A percentile compares a stretch with the other conserved stretches of the same genome.
phyloP scores from a whole-genome alignment of 2,797 vertebrate species.

The Alca torda region DNA sequence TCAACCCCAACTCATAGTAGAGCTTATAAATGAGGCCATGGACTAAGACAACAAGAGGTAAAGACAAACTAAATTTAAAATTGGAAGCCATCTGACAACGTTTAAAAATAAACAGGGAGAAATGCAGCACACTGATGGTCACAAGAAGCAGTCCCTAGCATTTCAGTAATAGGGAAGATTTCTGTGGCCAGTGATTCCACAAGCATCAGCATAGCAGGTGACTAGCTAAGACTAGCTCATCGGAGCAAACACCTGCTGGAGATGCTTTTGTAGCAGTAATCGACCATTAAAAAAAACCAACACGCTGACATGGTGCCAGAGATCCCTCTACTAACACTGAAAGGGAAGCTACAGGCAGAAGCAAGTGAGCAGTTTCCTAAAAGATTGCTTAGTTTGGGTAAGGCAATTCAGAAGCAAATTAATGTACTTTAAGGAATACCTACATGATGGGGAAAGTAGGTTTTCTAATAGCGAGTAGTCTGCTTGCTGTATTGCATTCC shows the following conservation, averaged over 20 bases:
- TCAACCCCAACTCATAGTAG: neutral
- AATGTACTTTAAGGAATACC: neutral
- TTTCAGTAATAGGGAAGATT: neutral
- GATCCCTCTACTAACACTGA: neutral
- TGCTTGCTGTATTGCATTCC: neutral
- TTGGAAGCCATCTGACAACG: neutral
- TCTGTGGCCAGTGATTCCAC: neutral
- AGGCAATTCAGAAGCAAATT: neutral
- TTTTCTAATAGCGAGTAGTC: neutral
- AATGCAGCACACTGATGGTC: neutral
- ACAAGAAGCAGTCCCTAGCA: neutral
- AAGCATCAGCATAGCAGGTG: neutral
- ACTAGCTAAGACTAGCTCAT: rapidly evolving
- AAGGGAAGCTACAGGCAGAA: neutral
- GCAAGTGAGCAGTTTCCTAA: neutral
- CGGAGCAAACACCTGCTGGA: neutral
- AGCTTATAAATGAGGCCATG: neutral
- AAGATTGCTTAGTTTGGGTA: neutral
- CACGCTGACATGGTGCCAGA: neutral
- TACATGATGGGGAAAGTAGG: neutral
- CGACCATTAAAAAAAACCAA: neutral
- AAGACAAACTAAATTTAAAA: neutral
- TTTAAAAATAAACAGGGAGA: neutral
- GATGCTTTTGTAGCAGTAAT: neutral
- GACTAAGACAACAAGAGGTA: neutral